Evolutionary conservation across 2,888 invertebrate species (phyloP).

Genomic region (Catocala nupta): DNA sequence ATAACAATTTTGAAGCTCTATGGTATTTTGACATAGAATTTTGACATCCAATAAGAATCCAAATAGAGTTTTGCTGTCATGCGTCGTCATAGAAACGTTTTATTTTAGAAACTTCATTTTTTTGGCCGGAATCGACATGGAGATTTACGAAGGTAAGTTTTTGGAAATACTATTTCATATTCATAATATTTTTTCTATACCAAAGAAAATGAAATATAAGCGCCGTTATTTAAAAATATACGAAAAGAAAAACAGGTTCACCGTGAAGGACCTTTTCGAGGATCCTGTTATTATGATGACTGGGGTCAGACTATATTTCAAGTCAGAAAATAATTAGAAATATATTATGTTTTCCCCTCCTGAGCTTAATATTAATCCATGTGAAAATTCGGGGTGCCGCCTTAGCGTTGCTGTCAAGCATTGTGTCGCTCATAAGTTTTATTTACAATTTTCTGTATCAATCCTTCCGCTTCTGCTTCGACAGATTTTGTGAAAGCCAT

Average conservation of each 20-base stretch:
- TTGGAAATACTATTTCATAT: conserved; percentile 44
- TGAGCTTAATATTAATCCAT: too few relatives aligned
- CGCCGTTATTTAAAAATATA: conserved; percentile 43
- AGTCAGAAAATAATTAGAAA: neutral
- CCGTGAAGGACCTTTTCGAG: conserved; percentile 37
- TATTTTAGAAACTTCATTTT: conserved; percentile 79
- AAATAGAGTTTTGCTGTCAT: conserved; percentile 81
- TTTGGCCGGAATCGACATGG: conserved; percentile 83
- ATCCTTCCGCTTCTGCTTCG: too few relatives aligned
- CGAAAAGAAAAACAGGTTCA: conserved; percentile 55
- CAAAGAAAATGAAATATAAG: conserved; percentile 12
- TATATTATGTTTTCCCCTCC: too few relatives aligned
- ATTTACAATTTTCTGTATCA: too few relatives aligned
- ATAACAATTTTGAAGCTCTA: conserved; percentile 31
- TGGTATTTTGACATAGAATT: conserved; percentile 47
- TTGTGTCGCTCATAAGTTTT: too few relatives aligned
- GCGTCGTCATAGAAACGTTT: conserved; percentile 86
- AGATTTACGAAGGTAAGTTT: conserved; percentile 80
- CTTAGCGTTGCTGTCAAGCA: neutral
- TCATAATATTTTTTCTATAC: conserved; percentile 13
- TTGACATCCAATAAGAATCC: conserved; percentile 65
- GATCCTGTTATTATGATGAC: conserved; percentile 23
- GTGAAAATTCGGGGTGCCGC: too few relatives aligned
- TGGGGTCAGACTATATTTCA: conserved; percentile 22
- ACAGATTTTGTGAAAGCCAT: too few relatives aligned